phyloP scores from a whole-genome alignment of 2,888 invertebrate genomes.

The Eupsilia transversa region DNA sequence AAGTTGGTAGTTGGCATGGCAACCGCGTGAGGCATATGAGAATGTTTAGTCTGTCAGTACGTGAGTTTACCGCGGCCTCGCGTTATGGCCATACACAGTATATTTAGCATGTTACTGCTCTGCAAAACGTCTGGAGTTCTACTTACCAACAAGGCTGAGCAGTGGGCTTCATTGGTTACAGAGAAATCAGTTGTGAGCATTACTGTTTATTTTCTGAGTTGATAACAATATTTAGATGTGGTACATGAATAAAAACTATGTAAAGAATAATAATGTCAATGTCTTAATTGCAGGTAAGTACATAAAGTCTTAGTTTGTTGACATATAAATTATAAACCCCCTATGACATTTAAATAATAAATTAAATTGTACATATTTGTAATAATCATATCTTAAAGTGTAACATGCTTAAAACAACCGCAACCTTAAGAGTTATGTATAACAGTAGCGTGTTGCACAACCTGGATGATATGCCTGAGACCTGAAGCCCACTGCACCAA shows the following conservation, averaged over 20 bases:
- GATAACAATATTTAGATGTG: not conserved
- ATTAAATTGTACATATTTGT: not conserved
- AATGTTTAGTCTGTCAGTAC: conserved; percentile 60
- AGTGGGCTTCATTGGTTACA: conserved; percentile 44
- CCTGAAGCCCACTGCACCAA: conserved; percentile 48
- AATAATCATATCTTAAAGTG: not conserved
- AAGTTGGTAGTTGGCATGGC: conserved; percentile 41
- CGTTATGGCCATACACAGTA: conserved; percentile 35
- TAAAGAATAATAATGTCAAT: not conserved
- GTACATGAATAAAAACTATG: not conserved
- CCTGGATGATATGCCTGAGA: not conserved
- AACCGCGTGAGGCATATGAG: conserved; percentile 40
- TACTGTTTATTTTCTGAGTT: not conserved
- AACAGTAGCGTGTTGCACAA: conserved; percentile 34
- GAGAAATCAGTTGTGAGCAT: conserved; percentile 9
- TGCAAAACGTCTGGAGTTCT: conserved; percentile 34
- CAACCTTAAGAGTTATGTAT: not conserved
- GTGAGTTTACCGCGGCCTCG: conserved; percentile 32
- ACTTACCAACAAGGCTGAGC: conserved; percentile 58
- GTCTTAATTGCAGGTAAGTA: conserved; percentile 1
- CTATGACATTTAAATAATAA: too few relatives aligned
- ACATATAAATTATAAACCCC: not conserved
- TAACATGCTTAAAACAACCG: conserved; percentile 7
- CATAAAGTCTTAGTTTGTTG: conserved; percentile 1
- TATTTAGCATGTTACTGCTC: conserved; percentile 47